phyloP scores from a whole-genome alignment of 2,888 invertebrate species.

The Agonopterix subpropinquella region DNA sequence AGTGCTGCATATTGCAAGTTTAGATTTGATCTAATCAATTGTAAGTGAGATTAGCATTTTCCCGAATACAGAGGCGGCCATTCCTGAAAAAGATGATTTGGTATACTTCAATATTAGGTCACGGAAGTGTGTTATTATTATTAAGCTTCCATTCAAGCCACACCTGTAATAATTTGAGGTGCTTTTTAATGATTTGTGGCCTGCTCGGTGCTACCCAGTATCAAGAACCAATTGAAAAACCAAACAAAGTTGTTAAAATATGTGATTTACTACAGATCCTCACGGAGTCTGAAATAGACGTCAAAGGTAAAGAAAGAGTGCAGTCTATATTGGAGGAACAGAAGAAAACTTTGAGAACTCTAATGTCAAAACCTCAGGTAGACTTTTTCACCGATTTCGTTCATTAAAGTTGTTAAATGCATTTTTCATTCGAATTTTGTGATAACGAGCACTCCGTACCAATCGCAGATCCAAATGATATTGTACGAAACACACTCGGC shows the following conservation, averaged over 20 bases:
- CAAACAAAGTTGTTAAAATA: not conserved
- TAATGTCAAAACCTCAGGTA: slow-evolving; percentile 87
- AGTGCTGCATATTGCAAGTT: no score
- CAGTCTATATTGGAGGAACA: slow-evolving; percentile 84
- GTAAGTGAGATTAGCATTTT: no score
- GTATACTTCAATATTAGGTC: no score
- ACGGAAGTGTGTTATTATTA: no score
- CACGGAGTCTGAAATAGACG: slow-evolving; percentile 80
- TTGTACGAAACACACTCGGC: slow-evolving; percentile 89
- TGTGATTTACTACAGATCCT: slow-evolving; percentile 48
- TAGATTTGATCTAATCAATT: no score
- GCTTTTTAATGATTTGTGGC: not conserved
- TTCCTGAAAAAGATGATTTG: no score
- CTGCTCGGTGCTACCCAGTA: slow-evolving; percentile 1
- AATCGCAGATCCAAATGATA: slow-evolving; percentile 82
- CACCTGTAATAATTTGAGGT: not conserved
- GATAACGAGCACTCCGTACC: not conserved
- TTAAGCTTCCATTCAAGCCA: not conserved
- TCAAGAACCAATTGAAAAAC: slow-evolving; percentile 2
- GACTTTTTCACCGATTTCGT: not conserved
- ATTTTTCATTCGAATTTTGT: not conserved
- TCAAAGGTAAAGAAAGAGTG: slow-evolving; percentile 77
- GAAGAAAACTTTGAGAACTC: slow-evolving; percentile 81
- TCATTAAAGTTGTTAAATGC: not conserved
- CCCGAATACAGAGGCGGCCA: no score